phyloP scores from a whole-genome alignment of 2,797 vertebrate species.

The Phataginus tetradactyla region DNA sequence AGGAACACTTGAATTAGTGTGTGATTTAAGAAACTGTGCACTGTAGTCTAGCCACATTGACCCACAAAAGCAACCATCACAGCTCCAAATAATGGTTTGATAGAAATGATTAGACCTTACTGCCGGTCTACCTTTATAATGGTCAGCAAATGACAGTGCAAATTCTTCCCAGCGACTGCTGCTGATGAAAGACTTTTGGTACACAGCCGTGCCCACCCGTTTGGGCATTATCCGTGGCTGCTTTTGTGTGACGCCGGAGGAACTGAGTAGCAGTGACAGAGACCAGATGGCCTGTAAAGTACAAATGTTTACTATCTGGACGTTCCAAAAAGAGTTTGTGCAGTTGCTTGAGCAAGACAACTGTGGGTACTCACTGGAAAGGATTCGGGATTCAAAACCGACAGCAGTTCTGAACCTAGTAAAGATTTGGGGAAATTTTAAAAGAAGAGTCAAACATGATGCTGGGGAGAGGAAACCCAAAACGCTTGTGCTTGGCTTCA shows the following conservation, averaged over 20 bases:
- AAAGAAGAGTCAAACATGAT: background rate
- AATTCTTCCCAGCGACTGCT: background rate
- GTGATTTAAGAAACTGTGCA: background rate
- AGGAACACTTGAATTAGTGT: background rate
- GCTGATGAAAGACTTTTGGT: background rate
- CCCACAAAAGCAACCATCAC: background rate
- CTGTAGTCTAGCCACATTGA: background rate
- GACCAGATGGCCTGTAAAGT: background rate
- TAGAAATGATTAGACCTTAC: background rate
- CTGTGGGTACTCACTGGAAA: background rate
- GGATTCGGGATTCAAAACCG: background rate
- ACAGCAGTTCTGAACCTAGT: background rate
- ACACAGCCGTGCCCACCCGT: background rate
- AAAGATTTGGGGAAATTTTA: background rate
- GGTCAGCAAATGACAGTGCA: background rate
- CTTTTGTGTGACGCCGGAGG: background rate
- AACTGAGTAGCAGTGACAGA: background rate
- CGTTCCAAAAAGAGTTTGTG: background rate
- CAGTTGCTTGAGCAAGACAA: background rate
- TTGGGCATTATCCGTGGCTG: rapidly evolving
- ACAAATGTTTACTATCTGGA: background rate
- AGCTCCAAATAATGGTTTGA: background rate
- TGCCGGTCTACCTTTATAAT: background rate
- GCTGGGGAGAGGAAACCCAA: background rate
- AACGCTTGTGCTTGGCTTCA: conserved; percentile 18